phyloP scores from a whole-genome alignment of 1,140 invertebrate genomes.

The Gerris buenoi region DNA sequence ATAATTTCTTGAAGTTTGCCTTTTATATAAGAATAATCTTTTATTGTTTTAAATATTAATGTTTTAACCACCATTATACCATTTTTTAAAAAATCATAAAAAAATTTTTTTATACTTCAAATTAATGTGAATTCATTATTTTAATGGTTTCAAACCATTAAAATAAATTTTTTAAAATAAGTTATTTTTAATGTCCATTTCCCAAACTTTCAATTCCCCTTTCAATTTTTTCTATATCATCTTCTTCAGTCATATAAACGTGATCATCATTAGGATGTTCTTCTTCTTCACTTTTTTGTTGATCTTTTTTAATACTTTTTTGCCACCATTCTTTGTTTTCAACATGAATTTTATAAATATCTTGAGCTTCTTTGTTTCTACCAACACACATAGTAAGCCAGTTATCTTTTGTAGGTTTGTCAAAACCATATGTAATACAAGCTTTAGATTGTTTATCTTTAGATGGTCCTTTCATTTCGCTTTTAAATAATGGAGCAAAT shows the following conservation, averaged over 20 bases:
- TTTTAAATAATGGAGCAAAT: not conserved
- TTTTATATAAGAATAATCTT: not conserved
- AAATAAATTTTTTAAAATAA: not conserved
- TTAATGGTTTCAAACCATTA: not conserved
- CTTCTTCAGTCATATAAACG: not conserved
- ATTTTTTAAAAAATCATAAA: not conserved
- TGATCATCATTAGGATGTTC: not conserved
- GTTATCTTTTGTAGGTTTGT: not conserved
- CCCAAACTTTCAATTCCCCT: not conserved
- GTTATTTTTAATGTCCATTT: not conserved
- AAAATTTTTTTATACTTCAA: not conserved
- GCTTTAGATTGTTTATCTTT: not conserved
- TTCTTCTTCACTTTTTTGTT: not conserved
- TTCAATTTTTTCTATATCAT: not conserved
- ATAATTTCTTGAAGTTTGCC: not conserved
- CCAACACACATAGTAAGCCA: not conserved
- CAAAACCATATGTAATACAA: not conserved
- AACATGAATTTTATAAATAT: not conserved
- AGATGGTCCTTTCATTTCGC: not conserved
- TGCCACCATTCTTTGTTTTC: not conserved
- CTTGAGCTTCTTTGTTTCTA: not conserved
- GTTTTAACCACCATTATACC: not conserved
- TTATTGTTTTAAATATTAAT: not conserved
- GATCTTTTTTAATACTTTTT: not conserved
- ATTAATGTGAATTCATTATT: not conserved